A percentile compares a stretch with the other conserved stretches of the same genome.
These are phyloP conservation scores for Symphodus melops DNA, from an alignment of 2,113 vertebrate genomes.

Conservation along the genomic window DNA sequence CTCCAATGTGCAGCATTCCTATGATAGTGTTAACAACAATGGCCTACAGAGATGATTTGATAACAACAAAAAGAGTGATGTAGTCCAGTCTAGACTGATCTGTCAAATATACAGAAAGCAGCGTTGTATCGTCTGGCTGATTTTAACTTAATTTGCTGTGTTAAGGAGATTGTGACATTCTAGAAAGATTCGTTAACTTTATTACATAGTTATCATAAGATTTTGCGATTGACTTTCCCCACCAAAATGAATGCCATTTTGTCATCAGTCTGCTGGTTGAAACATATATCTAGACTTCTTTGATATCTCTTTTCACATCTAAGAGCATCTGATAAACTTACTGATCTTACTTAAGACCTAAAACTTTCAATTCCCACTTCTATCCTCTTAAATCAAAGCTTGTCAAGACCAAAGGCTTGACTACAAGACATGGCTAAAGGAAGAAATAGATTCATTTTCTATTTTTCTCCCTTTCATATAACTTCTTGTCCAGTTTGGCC, in stretches of 20 bases:
- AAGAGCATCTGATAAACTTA: background rate
- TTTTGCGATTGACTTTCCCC: background rate
- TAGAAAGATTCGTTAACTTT: background rate
- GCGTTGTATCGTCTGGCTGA: background rate
- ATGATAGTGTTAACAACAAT: too few relatives aligned
- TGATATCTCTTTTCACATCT: conserved; percentile 4
- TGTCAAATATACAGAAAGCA: background rate
- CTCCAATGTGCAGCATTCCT: too few relatives aligned
- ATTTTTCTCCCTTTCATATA: background rate
- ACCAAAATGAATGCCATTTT: background rate
- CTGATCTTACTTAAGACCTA: conserved; percentile 9
- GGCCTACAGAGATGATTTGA: too few relatives aligned
- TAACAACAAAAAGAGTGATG: too few relatives aligned
- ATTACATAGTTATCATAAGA: background rate
- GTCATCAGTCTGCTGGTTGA: background rate
- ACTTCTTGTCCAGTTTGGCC: background rate
- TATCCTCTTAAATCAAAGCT: conserved; percentile 35
- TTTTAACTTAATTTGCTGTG: background rate
- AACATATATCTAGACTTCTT: background rate
- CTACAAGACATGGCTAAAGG: conserved; percentile 13
- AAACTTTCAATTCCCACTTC: conserved; percentile 15
- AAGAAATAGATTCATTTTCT: conserved; percentile 10
- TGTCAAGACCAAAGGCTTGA: conserved; percentile 39
- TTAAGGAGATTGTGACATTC: background rate
- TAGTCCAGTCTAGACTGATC: background rate